Base-by-base conservation (phyloP, 2,888 invertebrate species). In the Trissolcus brochymenae region DNA sequence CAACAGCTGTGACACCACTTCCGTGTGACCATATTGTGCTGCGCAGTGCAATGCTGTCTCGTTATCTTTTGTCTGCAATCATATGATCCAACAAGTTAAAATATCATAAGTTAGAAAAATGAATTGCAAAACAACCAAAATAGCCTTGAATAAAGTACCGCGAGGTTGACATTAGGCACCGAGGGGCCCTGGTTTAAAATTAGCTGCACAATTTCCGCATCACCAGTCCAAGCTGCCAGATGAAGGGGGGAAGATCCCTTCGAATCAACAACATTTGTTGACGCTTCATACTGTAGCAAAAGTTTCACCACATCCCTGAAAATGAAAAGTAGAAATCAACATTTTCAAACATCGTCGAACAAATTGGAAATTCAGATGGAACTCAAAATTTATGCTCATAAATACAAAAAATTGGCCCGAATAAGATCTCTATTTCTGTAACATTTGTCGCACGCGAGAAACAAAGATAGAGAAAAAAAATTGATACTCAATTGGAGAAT, bases 31-130 rank as follows among this genome's bases (percentile, higher is more conserved):
- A 89, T 96, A 97, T 89, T 97, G 96, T 29, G 97, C 95, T 4
- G 98, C 98, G 89, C 95, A 96, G 86, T 98, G 96, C 82, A 98
- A 91, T 11, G 98, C 96, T 54, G 98, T 97, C 89, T 98, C 97
- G 85, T 95, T 95, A 89, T 96, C 95, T 85, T 94, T 93, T 61
- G 96, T 96, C 96, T 95, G 90, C 51, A 90, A 90, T 74, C 49
- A 67, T 43, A 53, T n/a, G n/a, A n/a, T 51, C 14, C 19, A 57
- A n/a, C 4, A 43, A 43, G 19, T 21, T 46, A n/a, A 14, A 43
- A 43, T 4, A 43, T 43, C 11, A 43, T 19, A 1, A 17, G 13
- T 51, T 6, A 51, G 16, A 53, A 53, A 35, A 35, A 9, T 9
- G 1, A 9, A 35, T 46, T 54, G 25, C 21, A 73, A n/a, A n/a